Evolutionary conservation across 1,140 invertebrate genomes (phyloP).

Genomic region (Nylanderia fulva): DNA sequence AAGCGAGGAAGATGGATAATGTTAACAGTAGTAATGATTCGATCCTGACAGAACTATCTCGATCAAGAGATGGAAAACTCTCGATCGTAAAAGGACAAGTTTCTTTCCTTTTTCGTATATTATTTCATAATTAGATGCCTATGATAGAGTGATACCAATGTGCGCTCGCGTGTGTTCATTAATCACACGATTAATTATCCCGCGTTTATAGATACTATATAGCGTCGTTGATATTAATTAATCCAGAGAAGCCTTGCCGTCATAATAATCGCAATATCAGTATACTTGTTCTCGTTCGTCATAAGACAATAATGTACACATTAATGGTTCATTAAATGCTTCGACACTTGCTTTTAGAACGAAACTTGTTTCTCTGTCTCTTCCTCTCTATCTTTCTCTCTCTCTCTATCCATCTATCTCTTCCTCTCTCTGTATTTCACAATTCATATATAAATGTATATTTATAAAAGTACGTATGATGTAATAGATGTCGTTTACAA

Average conservation of each 20-base stretch:
- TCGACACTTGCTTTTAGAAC: slow-evolving; percentile 22
- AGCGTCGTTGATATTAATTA: slow-evolving; percentile 30
- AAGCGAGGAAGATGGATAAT: neutral
- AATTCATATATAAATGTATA: slow-evolving; percentile 71
- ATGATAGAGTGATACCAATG: slow-evolving; percentile 16
- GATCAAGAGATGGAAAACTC: slow-evolving; percentile 25
- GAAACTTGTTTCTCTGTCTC: neutral
- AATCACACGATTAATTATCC: slow-evolving; percentile 42
- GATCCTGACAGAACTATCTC: neutral
- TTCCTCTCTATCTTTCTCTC: neutral
- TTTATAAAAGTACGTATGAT: slow-evolving; percentile 70
- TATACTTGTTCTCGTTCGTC: neutral
- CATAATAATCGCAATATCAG: slow-evolving; percentile 22
- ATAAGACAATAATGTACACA: neutral
- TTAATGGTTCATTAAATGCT: slow-evolving; percentile 20
- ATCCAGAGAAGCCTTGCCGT: slow-evolving; percentile 64
- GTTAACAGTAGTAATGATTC: slow-evolving; percentile 28
- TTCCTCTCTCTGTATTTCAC: slow-evolving; percentile 51
- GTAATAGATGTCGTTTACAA: slow-evolving; percentile 68
- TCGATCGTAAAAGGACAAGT: neutral
- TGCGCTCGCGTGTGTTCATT: slow-evolving; percentile 5
- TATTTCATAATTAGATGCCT: slow-evolving; percentile 34
- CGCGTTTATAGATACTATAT: slow-evolving; percentile 45
- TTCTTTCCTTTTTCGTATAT: slow-evolving; percentile 32
- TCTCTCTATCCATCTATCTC: neutral